Evolutionary conservation across 2,113 vertebrate species (phyloP), one percentile per base, ranked within the genome.

Genomic region (Parus major): DNA sequence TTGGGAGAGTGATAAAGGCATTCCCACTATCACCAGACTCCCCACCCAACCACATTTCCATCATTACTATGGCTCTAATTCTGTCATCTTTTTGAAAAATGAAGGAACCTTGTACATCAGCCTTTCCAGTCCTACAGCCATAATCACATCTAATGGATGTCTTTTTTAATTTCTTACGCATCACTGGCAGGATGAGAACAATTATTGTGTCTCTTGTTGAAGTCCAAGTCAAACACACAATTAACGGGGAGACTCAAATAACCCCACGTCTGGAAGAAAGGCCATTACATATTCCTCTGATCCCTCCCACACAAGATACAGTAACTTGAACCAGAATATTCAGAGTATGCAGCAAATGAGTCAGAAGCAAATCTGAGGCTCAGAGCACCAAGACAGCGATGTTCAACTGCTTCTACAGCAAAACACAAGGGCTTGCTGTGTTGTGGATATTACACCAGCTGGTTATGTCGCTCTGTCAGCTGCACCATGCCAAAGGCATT

Each of bases 391-490:
- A 28, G n/a, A 10, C 7, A 36, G 55, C 47, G 33, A 19, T 9
- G 11, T 31, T 24, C 86, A 85, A 28, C 42, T 17, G 22, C 36
- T 82, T 52, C 65, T 35, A 49, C 50, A 46, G 28, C 57, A 79
- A 61, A 82, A 23, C 8, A 55, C 29, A 64, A 29, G 11, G 15
- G 35, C 66, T 28, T 21, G 10, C n/a, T 41, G 14, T 27, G 29
- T 5, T 61, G 42, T 53, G 60, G 50, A 1, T 65, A 19, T 78
- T 33, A 29, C 6, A 82, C 7, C 78, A 82, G 46, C n/a, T 61
- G 36, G 15, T 35, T 47, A 33, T 15, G 25, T 7, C 0, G 0
- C 1, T 7, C 29, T 10, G 4, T 22, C 69, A 52, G 46, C 29
- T 87, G 55, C 68, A 56, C 42, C 17, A 19, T 2, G 19, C 27